Percentiles rank a stretch among this genome's conserved stretches.
Evolutionary conservation across 2,888 invertebrate genomes (phyloP).

Genomic region (Diaperis boleti): DNA sequence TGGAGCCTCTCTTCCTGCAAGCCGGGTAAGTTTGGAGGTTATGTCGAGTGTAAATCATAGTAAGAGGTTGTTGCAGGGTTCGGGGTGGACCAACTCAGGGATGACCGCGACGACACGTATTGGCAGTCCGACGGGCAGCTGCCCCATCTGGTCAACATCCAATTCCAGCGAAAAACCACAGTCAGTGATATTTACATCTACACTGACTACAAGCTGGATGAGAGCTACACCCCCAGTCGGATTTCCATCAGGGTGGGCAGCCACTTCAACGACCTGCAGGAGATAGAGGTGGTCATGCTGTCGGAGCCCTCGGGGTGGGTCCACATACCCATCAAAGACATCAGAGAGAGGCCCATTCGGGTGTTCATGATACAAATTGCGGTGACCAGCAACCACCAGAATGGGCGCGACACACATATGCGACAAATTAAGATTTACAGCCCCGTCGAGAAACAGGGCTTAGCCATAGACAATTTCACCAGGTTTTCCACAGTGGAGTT

Average conservation of each 20-base stretch:
- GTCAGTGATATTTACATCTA: conserved; percentile 96
- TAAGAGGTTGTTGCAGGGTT: too few species aligned
- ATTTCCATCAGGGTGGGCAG: conserved; percentile 94
- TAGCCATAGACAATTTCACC: conserved; percentile 78
- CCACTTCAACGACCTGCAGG: conserved; percentile 96
- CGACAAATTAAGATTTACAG: conserved; percentile 97
- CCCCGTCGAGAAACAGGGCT: conserved; percentile 77
- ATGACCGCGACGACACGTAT: conserved; percentile 96
- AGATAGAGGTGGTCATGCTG: conserved; percentile 93
- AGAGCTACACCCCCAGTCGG: conserved; percentile 97
- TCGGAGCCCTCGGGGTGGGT: conserved; percentile 98
- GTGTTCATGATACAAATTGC: conserved; percentile 98
- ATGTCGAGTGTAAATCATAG: conserved; percentile 42
- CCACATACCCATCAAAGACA: conserved; percentile 90
- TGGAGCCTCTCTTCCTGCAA: conserved; percentile 99
- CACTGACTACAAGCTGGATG: conserved; percentile 97
- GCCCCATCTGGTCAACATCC: conserved; percentile 97
- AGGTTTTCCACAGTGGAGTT: conserved; percentile 87
- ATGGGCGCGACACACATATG: conserved; percentile 98
- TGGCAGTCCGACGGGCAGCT: conserved; percentile 99
- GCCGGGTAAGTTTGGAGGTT: conserved; percentile 76
- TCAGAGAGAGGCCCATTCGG: conserved; percentile 87
- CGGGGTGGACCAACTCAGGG: conserved; percentile 96
- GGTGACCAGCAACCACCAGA: conserved; percentile 98
- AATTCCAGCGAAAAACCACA: conserved; percentile 94